Evolutionary conservation across 2,797 vertebrate species (phyloP).

Genomic region (Gymnothorax reevesii): DNA sequence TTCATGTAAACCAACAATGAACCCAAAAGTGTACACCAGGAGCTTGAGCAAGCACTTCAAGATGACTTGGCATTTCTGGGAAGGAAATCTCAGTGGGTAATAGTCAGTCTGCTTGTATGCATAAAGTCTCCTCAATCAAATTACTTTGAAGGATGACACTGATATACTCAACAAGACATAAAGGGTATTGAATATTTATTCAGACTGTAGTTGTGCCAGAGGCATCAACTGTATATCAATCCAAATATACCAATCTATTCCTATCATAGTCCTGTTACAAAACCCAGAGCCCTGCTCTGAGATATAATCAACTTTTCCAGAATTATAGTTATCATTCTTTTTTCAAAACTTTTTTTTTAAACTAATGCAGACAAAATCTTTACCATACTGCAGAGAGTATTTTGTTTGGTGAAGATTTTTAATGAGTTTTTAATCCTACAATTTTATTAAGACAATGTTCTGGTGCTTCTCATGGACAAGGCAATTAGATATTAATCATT

Average conservation of each 20-base stretch:
- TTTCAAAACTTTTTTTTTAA: background rate
- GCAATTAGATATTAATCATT: slow-evolving; percentile 1
- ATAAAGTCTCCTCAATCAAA: slow-evolving; percentile 15
- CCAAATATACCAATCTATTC: background rate
- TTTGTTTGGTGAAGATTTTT: background rate
- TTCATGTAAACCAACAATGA: slow-evolving; percentile 20
- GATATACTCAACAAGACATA: background rate
- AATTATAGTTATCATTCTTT: slow-evolving; percentile 14
- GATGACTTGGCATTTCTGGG: slow-evolving; percentile 8
- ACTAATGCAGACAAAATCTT: background rate
- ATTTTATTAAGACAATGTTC: background rate
- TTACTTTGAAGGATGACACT: slow-evolving; percentile 15
- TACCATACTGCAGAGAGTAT: background rate
- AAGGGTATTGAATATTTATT: slow-evolving; percentile 5
- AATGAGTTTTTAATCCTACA: slow-evolving; percentile 1
- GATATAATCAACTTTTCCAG: background rate
- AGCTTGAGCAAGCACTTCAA: background rate
- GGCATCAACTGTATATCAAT: background rate
- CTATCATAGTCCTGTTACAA: background rate
- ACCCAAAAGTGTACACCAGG: slow-evolving; percentile 5
- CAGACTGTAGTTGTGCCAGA: background rate
- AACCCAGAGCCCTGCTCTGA: background rate
- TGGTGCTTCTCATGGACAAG: background rate
- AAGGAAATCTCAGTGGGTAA: background rate
- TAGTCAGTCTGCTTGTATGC: background rate